Conservation (phyloP, 37 sponge, comb jelly and placozoan genomes). For the Theonella swinhoei region DNA sequence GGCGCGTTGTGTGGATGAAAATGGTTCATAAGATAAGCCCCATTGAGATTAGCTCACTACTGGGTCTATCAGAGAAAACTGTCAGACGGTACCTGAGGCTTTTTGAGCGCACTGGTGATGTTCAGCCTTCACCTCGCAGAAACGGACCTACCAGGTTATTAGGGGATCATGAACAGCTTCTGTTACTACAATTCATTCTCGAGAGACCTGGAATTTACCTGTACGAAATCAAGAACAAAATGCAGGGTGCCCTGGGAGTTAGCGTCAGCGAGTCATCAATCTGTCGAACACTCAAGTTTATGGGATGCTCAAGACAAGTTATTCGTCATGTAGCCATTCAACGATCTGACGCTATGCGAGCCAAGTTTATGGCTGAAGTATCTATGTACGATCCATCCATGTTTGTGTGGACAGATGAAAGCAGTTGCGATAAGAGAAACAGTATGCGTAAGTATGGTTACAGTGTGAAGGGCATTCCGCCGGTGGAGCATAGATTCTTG, state of each 20-base stretch:
- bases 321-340: not conserved
- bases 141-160: not conserved
- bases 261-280: not conserved
- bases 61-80: not conserved
- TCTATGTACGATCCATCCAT: constrained; percentile 27
- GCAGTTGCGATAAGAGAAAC: constrained; percentile 12
- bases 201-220: constrained; percentile 4
- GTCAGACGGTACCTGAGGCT: constrained; percentile 1
- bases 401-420: constrained; percentile 21
- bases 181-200: constrained; percentile 5
- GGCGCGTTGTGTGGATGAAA: constrained; percentile 10
- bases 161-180: constrained; percentile 7
- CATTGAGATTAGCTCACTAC: not conserved
- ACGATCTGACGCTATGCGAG: not conserved
- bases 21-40: not conserved
- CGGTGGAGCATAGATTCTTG: constrained; percentile 1
- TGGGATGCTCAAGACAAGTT: constrained; percentile 9
- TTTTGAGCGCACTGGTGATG: constrained; percentile 11
- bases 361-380: constrained; percentile 20
- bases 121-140: not conserved
- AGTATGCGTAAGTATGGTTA: constrained; percentile 11
- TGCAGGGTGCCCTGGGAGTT: not conserved
- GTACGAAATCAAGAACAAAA: not conserved
- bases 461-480: constrained; percentile 4
- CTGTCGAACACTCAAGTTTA: constrained; percentile 7